Conservation (phyloP, 1,140 invertebrate genomes). For the Platyscapa corneri region DNA sequence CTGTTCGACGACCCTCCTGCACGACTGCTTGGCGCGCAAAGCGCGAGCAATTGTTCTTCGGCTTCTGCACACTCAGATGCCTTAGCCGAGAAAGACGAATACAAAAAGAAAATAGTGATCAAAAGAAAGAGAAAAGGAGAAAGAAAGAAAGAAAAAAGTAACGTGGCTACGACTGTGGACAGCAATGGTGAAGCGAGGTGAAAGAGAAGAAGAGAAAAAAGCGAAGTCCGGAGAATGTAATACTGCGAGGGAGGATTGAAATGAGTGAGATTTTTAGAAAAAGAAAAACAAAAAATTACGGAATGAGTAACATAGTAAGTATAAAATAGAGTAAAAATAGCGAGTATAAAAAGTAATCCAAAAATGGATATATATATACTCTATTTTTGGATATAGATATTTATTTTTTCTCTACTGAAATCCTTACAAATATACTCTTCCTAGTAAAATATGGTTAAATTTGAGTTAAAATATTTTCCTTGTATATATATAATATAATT, state of each 20-base stretch:
- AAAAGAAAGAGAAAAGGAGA: neutral
- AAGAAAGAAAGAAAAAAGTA: neutral
- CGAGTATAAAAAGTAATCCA: neutral
- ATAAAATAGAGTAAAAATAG: conserved; percentile 1
- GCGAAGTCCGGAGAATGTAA: neutral
- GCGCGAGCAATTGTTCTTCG: conserved; percentile 23
- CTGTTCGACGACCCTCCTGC: conserved; percentile 29
- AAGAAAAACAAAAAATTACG: neutral
- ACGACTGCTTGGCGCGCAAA: conserved; percentile 18
- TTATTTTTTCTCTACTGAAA: neutral
- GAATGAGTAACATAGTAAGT: neutral
- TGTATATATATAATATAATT: too few relatives aligned
- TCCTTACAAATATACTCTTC: too few relatives aligned
- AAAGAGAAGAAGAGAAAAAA: neutral
- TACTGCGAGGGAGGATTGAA: neutral
- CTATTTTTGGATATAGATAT: too few relatives aligned
- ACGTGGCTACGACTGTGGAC: neutral
- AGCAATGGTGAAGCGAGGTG: neutral
- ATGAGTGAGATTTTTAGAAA: neutral
- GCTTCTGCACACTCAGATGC: conserved; percentile 11
- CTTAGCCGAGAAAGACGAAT: conserved; percentile 14
- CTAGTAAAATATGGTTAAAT: too few relatives aligned
- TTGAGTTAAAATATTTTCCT: too few relatives aligned
- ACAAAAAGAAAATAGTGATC: too few relatives aligned
- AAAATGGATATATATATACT: neutral